Conservation (phyloP, 2,888 invertebrate species). For the Xestia c-nigrum region DNA sequence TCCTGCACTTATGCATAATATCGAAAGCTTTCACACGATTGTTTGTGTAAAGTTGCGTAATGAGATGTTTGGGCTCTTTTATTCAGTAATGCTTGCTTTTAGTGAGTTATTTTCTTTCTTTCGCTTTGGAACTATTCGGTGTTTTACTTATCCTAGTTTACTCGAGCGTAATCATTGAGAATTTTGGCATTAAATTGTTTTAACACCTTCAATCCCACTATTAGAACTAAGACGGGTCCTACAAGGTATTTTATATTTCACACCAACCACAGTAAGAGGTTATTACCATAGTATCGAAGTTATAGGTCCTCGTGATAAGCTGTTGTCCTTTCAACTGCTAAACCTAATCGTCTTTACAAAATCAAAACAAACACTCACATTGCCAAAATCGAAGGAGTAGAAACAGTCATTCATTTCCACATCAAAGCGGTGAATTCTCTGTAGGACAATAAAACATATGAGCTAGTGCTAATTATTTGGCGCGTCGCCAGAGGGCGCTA, state of each 20-base stretch:
- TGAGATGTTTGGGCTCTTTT: constrained; percentile 19
- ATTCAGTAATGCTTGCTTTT: background rate
- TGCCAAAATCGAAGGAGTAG: constrained; percentile 4
- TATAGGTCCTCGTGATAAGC: background rate
- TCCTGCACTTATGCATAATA: constrained; percentile 58
- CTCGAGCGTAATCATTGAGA: background rate
- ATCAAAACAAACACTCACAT: constrained; percentile 22
- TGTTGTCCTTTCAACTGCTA: background rate
- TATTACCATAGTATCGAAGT: background rate
- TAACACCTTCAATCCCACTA: no score
- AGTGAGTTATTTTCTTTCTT: background rate
- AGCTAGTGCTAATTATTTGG: constrained; percentile 54
- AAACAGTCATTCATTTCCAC: constrained; percentile 34
- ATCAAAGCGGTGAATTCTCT: constrained; percentile 52
- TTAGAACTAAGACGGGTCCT: background rate
- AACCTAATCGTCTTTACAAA: background rate
- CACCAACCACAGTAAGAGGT: background rate
- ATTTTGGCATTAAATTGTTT: background rate
- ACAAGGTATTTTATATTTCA: background rate
- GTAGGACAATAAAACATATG: constrained; percentile 55
- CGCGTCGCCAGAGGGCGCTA: constrained; percentile 60
- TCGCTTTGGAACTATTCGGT: background rate
- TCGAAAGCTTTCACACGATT: constrained; percentile 41
- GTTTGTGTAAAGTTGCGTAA: constrained; percentile 46
- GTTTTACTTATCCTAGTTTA: background rate